Evolutionary conservation across 2,888 invertebrate species (phyloP).

Genomic region (Acleris emargana): DNA sequence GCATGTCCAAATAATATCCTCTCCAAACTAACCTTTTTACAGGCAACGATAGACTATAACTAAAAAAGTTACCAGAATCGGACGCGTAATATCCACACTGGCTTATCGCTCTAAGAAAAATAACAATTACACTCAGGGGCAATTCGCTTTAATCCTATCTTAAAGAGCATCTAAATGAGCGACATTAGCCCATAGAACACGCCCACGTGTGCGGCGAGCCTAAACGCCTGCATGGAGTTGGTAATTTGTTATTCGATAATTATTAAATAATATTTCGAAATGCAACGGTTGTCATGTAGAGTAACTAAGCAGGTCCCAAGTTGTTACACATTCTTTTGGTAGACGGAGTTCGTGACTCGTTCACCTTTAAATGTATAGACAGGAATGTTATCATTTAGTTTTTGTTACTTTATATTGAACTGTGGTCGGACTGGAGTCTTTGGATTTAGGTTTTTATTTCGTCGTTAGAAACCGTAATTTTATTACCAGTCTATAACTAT

Average conservation of each 20-base stretch:
- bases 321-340: slow-evolving; percentile 26
- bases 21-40: too few relatives aligned
- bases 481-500: background rate
- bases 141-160: slow-evolving; percentile 14
- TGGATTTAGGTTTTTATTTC: background rate
- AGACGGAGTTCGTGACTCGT: slow-evolving; percentile 34
- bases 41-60: background rate
- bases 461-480: background rate
- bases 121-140: slow-evolving; percentile 16
- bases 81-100: background rate
- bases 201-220: slow-evolving; percentile 18
- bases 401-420: slow-evolving; percentile 24
- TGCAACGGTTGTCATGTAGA: slow-evolving; percentile 12
- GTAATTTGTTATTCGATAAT: slow-evolving; percentile 21
- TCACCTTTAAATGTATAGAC: slow-evolving; percentile 33
- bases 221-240: slow-evolving; percentile 6
- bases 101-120: background rate
- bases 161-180: slow-evolving; percentile 24
- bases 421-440: slow-evolving; percentile 8
- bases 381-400: slow-evolving; percentile 34
- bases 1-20: too few relatives aligned
- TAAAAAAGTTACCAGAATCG: background rate
- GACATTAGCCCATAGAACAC: slow-evolving; percentile 16
- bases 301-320: slow-evolving; percentile 8
- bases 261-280: slow-evolving; percentile 24